Evolutionary conservation across 2,888 invertebrate genomes (phyloP).

Genomic region (Coecobrya sp.): DNA sequence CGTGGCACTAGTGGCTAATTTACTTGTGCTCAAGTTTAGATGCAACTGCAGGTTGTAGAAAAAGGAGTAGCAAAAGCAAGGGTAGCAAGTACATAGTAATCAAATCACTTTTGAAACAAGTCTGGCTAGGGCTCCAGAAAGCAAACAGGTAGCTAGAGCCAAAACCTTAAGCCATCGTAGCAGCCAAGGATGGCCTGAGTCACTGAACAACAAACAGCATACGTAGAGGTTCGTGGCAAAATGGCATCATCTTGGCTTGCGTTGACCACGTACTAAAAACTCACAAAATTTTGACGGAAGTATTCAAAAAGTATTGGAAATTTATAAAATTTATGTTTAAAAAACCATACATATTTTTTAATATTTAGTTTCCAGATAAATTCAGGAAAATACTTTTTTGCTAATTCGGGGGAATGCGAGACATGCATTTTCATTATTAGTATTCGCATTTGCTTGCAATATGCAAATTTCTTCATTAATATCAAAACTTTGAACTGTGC

Average conservation of each 20-base stretch:
- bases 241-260: slow-evolving; percentile 75
- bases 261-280: slow-evolving; percentile 78
- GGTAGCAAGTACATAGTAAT: slow-evolving; percentile 13
- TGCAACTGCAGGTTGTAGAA: slow-evolving; percentile 30
- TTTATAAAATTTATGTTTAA: background rate
- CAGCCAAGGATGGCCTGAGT: background rate
- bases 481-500: background rate
- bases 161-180: slow-evolving; percentile 7
- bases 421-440: slow-evolving; percentile 2
- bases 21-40: slow-evolving; percentile 77
- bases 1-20: slow-evolving; percentile 74
- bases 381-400: background rate
- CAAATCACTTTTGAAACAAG: slow-evolving; percentile 65
- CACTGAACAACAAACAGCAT: slow-evolving; percentile 30
- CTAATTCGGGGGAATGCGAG: background rate
- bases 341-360: background rate
- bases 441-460: background rate
- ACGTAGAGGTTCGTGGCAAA: slow-evolving; percentile 67
- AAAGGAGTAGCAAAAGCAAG: slow-evolving; percentile 30
- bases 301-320: background rate
- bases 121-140: slow-evolving; percentile 10
- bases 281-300: background rate
- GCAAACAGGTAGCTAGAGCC: slow-evolving; percentile 50
- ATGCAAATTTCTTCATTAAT: slow-evolving; percentile 10
- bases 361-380: background rate